Evolutionary conservation across 2,888 invertebrate species (phyloP).

Genomic region (Xestia sexstrigata): DNA sequence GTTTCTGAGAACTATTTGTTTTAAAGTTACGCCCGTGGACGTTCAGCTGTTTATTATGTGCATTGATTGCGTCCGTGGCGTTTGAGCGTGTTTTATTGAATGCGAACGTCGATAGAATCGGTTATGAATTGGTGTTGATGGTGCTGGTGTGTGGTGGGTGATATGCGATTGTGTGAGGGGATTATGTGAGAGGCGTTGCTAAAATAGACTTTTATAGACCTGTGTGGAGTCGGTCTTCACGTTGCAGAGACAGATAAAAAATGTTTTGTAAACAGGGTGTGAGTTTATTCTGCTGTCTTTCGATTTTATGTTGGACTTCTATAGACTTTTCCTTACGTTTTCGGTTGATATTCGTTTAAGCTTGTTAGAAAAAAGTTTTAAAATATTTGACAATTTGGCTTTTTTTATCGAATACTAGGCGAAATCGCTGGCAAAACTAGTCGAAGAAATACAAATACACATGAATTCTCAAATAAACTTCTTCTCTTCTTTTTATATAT

Average conservation of each 20-base stretch:
- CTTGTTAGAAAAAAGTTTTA: neutral
- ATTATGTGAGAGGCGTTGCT: conserved; percentile 21
- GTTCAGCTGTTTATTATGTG: conserved; percentile 82
- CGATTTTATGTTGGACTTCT: neutral
- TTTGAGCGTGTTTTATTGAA: conserved; percentile 81
- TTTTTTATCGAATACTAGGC: neutral
- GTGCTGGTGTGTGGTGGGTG: conserved; percentile 11
- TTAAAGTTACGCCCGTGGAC: conserved; percentile 81
- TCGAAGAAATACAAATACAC: neutral
- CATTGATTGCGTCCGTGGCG: conserved; percentile 79
- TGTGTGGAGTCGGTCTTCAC: conserved; percentile 1
- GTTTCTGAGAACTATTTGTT: conserved; percentile 90
- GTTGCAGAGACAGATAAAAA: neutral
- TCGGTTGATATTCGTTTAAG: neutral
- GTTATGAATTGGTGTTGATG: conserved; percentile 63
- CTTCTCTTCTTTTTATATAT: neutral
- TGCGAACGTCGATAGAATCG: conserved; percentile 67
- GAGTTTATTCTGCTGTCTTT: neutral
- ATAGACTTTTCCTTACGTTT: no score
- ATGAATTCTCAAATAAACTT: neutral
- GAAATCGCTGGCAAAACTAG: neutral
- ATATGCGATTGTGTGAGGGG: conserved; percentile 21
- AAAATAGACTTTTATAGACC: conserved; percentile 36
- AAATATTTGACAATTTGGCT: neutral
- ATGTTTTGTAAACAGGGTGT: neutral